Evolutionary conservation across 2,797 vertebrate species (phyloP), one percentile per base, ranked within the genome.

Genomic region (Liasis olivaceus): DNA sequence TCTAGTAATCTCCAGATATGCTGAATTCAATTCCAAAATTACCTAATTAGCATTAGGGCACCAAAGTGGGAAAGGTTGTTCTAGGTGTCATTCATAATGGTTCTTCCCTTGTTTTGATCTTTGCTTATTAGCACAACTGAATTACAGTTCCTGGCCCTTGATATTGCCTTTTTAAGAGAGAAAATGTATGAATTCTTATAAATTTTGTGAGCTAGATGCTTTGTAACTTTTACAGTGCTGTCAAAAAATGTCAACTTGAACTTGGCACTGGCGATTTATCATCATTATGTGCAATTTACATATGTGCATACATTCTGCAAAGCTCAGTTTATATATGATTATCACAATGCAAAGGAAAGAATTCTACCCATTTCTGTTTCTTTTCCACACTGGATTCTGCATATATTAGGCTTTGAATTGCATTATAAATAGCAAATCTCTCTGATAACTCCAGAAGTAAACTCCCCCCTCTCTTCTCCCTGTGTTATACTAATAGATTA

Each of bases 401-500:
- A 95, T 94, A 93, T 93, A 92, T 92, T 93, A 94, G 60, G 3
- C 2, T 92, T 72, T 92, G 91, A 89, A 62, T 85, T 90, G 58
- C 20, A 88, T 13, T 92, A 64, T 92, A 95, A 95, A 94, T 54
- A 96, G 89, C 36, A 51, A 31, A 91, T 63, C 8, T 89, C 94
- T 94, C 94, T 93, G 94, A 88, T 93, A 60, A 20, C 94, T 94
- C 28, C 89, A 89, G 91, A 95, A 93, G 90, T 90, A 87, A 96
- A 91, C 54, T 91, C 93, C 5, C 9, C 64, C 94, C 93, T 94
- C 51, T 87, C 87, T 85, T 90, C 66, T 91, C 64, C 94, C 92
- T 94, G 69, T 93, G 86, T 88, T 88, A 92, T 85, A 93, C 64
- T 95, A 96, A 96, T 95, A 95, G 95, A 95, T 95, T 95, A 93